Percentiles rank a stretch among this genome's conserved stretches.
Evolutionary conservation across 2,888 invertebrate species (phyloP).

Genomic region (Nemotelus pantherinus): DNA sequence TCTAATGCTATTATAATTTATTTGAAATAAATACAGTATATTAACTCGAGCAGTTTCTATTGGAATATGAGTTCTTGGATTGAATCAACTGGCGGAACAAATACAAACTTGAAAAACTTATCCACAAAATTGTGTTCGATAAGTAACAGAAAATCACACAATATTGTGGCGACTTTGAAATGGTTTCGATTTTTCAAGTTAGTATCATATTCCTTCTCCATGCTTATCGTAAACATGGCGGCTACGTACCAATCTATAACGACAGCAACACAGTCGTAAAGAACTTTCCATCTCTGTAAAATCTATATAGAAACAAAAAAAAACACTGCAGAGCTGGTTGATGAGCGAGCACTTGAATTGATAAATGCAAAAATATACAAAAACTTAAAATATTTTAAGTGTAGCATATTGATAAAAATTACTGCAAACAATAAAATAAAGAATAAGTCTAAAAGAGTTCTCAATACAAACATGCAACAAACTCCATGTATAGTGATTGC

Average conservation of each 20-base stretch:
- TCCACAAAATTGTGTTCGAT: too few relatives aligned
- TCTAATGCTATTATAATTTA: too few relatives aligned
- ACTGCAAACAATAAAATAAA: constrained; percentile 11
- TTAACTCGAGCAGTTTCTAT: too few relatives aligned
- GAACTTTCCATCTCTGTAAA: not conserved
- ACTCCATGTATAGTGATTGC: constrained; percentile 36
- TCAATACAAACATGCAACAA: constrained; percentile 31
- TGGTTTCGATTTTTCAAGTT: too few relatives aligned
- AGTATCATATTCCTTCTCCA: too few relatives aligned
- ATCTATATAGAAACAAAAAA: not conserved
- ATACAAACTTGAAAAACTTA: too few relatives aligned
- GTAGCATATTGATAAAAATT: constrained; percentile 23
- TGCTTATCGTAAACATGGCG: too few relatives aligned
- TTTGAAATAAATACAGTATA: too few relatives aligned
- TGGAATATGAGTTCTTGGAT: too few relatives aligned
- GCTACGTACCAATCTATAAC: not conserved
- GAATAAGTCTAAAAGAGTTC: constrained; percentile 21
- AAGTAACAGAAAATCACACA: too few relatives aligned
- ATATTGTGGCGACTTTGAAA: too few relatives aligned
- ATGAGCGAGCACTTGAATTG: constrained; percentile 11
- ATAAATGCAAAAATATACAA: constrained; percentile 32
- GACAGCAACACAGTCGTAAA: not conserved
- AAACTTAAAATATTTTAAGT: constrained; percentile 38
- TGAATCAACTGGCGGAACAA: too few relatives aligned
- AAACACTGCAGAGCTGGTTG: constrained; percentile 31